Percentiles rank a stretch among this genome's conserved stretches.
phyloP scores from a whole-genome alignment of 1,140 invertebrate species.

The Planococcus citri region DNA sequence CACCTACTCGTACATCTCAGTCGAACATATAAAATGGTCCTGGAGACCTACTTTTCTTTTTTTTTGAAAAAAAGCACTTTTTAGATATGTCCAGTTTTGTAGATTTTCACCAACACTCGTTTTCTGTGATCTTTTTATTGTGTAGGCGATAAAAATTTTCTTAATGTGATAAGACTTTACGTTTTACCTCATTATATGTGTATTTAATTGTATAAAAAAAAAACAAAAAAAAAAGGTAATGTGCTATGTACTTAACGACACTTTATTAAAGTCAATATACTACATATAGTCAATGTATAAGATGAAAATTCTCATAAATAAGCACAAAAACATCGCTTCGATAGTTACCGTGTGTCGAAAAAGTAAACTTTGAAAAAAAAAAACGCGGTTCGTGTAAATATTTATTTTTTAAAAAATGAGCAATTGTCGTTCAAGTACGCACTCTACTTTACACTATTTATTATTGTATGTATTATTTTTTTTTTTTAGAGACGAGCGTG shows the following conservation, averaged over 20 bases:
- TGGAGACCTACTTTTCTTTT: neutral
- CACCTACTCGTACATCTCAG: neutral
- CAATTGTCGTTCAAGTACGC: neutral
- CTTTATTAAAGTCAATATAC: neutral
- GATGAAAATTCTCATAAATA: no score
- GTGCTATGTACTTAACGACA: conserved; percentile 1
- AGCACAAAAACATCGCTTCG: no score
- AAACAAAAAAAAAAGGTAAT: neutral
- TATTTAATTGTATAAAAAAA: no score
- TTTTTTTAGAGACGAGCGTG: neutral
- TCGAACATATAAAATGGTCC: neutral
- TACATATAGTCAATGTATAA: neutral
- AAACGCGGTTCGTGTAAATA: neutral
- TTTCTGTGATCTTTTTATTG: conserved; percentile 12
- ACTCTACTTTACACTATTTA: neutral
- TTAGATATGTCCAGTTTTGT: neutral
- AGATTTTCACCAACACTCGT: conserved; percentile 7
- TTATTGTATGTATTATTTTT: neutral
- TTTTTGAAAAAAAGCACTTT: neutral
- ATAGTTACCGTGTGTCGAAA: no score
- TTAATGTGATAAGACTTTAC: conserved; percentile 13
- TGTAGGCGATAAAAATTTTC: neutral
- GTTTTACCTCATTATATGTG: conserved; percentile 5
- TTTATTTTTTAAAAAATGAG: neutral
- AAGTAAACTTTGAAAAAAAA: neutral